Base-by-base conservation (phyloP, 2,888 invertebrate genomes). In the Drosophila limbata region DNA sequence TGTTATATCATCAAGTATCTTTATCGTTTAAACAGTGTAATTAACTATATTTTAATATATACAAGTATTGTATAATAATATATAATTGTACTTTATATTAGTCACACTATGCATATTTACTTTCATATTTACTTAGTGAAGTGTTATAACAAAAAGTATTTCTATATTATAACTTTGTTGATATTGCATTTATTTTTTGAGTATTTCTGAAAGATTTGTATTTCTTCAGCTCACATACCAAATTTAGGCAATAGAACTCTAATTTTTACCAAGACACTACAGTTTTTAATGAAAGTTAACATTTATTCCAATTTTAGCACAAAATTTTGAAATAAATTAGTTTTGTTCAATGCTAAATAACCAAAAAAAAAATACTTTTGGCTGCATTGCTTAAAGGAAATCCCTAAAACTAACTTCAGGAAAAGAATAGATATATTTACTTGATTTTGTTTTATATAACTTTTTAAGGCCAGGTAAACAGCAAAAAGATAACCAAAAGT, bases 371-470 rank as follows among this genome's bases (percentile, higher is more conserved):
- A n/a, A n/a, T n/a, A n/a, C n/a, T n/a, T n/a, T n/a, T n/a, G n/a
- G n/a, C n/a, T n/a, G 4, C 31, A 10, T 31, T 33, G 5, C 17
- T 33, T 35, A 13, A 17, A 31, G 10, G 11, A 31, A 17, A 50
- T 13, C 33, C 4, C 17, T 0, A n/a, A 45, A 39, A 21, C 2
- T 33, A 39, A 50, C 42, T 40, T 55, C 13, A 40, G 9, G n/a
- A 21, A 15, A 17, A 51, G 2, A 42, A 39, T 21, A 11, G 1
- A 4, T 11, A 13, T 35, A 37, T 28, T 8, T 13, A 13, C 17
- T 47, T 17, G 15, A 4, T 39, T 28, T 59, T n/a, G 9, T 45
- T 76, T 71, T 76, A 67, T 57, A 71, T 76, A 76, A 73, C 55
- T 70, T 59, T 69, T 59, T 47, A 37, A 61, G 61, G 47, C 37